Percentiles rank a stretch among this genome's conserved stretches.
These are phyloP conservation scores for Lordiphosa stackelbergi DNA, from an alignment of 1,140 invertebrate genomes.

Conservation along the genomic window DNA sequence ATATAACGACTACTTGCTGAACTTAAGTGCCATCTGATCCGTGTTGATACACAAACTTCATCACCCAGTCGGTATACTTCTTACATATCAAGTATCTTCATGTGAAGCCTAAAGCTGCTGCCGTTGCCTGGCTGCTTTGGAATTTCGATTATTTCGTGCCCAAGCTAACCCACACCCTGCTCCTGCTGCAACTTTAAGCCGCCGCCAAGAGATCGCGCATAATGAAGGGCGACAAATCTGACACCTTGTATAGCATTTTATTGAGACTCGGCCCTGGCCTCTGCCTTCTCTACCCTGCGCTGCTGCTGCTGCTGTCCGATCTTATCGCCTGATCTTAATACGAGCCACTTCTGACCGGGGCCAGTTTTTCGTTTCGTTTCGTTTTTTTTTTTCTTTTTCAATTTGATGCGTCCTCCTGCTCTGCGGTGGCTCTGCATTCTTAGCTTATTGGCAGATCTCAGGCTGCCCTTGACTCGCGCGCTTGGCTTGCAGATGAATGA, in stretches of 20 bases:
- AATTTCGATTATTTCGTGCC: constrained; percentile 67
- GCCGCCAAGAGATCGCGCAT: constrained; percentile 43
- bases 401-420: constrained; percentile 65
- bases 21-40: neutral
- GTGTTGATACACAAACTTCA: constrained; percentile 2
- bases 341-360: constrained; percentile 65
- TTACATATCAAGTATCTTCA: neutral
- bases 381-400: constrained; percentile 42
- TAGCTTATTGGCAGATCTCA: constrained; percentile 37
- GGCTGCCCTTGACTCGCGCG: constrained; percentile 56
- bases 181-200: constrained; percentile 11
- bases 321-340: constrained; percentile 77
- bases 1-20: no score
- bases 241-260: constrained; percentile 77
- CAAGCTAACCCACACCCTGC: constrained; percentile 7
- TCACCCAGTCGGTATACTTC: neutral
- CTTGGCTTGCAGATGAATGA: constrained; percentile 66
- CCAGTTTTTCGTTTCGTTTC: constrained; percentile 11
- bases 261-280: constrained; percentile 51
- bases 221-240: constrained; percentile 77
- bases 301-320: constrained; percentile 63
- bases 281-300: constrained; percentile 6
- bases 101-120: constrained; percentile 10
- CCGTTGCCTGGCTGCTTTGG: constrained; percentile 53
- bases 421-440: constrained; percentile 37